Evolutionary conservation across 2,888 invertebrate genomes (phyloP).

Genomic region (Pseudanteris insignis): DNA sequence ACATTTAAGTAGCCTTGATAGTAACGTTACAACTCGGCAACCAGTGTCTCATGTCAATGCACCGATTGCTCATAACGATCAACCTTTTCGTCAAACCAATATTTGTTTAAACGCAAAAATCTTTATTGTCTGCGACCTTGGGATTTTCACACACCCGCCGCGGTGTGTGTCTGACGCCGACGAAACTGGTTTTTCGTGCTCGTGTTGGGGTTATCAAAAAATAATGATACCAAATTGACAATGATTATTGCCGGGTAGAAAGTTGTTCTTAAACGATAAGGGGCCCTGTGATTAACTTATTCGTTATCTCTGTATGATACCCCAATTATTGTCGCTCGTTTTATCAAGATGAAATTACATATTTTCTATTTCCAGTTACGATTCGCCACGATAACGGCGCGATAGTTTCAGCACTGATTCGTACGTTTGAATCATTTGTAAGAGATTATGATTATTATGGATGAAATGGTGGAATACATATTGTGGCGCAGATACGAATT

Average conservation of each 20-base stretch:
- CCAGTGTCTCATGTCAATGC: slow-evolving; percentile 1
- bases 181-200: slow-evolving; percentile 9
- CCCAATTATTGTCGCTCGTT: too few relatives aligned
- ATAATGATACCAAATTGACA: too few relatives aligned
- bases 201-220: slow-evolving; percentile 2
- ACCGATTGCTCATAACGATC: background rate
- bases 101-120: background rate
- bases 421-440: too few relatives aligned
- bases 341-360: too few relatives aligned
- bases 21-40: slow-evolving; percentile 24
- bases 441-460: too few relatives aligned
- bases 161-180: background rate
- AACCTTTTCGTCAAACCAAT: too few relatives aligned
- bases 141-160: too few relatives aligned
- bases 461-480: too few relatives aligned
- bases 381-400: too few relatives aligned
- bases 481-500: too few relatives aligned
- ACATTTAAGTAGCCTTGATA: slow-evolving; percentile 31
- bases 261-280: slow-evolving; percentile 6
- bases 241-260: slow-evolving; percentile 13
- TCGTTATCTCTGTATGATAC: slow-evolving; percentile 5
- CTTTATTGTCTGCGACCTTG: background rate
- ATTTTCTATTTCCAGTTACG: too few relatives aligned
- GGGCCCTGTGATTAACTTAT: slow-evolving; percentile 8
- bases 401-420: too few relatives aligned